Conservation (phyloP, 2,888 invertebrate genomes). For the Tetragonisca angustula region DNA sequence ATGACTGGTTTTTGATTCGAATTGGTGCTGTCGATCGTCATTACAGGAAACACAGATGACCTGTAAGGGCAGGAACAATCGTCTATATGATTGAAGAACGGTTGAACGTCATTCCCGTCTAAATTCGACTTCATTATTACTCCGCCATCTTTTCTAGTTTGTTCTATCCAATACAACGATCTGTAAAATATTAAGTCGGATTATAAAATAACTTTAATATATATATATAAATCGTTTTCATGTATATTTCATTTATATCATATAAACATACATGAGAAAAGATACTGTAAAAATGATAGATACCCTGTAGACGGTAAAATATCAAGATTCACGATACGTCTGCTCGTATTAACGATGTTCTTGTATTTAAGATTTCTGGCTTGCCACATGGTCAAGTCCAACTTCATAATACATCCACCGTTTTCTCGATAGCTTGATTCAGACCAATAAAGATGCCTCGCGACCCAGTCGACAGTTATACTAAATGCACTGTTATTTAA, state of each 20-base stretch:
- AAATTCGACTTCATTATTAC: conserved; percentile 88
- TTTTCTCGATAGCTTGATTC: conserved; percentile 86
- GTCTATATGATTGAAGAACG: conserved; percentile 85
- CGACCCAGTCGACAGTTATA: conserved; percentile 94
- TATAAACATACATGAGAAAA: background rate
- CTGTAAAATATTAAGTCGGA: conserved; percentile 81
- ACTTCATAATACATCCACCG: conserved; percentile 86
- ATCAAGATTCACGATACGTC: conserved; percentile 88
- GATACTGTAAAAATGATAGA: background rate
- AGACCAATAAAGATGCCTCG: conserved; percentile 92
- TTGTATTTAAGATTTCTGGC: conserved; percentile 85
- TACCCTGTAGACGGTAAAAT: conserved; percentile 91
- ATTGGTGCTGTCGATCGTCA: conserved; percentile 89
- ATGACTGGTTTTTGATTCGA: conserved; percentile 85
- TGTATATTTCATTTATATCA: too few relatives aligned
- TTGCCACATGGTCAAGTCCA: conserved; percentile 86
- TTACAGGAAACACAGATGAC: conserved; percentile 86
- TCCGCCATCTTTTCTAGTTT: conserved; percentile 86
- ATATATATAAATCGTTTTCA: too few relatives aligned
- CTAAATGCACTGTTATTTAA: conserved; percentile 87
- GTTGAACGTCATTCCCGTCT: conserved; percentile 86
- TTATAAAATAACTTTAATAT: background rate
- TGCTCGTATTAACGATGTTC: conserved; percentile 86
- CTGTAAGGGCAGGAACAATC: conserved; percentile 89
- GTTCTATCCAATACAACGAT: conserved; percentile 91